A percentile compares a stretch with the other conserved stretches of the same genome.
These are phyloP conservation scores for Ahaetulla prasina DNA, from an alignment of 2,113 vertebrate species.

Conservation along the genomic window DNA sequence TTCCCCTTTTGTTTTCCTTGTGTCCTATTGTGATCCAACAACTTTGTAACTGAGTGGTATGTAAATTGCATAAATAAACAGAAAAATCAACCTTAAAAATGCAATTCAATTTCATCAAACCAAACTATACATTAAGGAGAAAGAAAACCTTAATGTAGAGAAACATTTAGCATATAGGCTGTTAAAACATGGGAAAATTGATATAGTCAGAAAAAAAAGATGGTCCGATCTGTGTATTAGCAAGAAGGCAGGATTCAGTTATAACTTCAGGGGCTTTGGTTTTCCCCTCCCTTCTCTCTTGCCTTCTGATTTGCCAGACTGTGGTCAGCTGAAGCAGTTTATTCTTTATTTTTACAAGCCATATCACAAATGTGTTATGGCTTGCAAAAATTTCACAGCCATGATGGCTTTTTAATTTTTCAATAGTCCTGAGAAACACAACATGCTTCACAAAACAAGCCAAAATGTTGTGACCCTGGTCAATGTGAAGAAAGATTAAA, in stretches of 20 bases:
- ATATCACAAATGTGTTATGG: background rate
- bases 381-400: background rate
- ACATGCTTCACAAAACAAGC: background rate
- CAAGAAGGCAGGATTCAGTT: background rate
- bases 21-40: background rate
- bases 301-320: background rate
- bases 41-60: background rate
- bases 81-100: background rate
- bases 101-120: background rate
- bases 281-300: background rate
- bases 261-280: background rate
- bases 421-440: background rate
- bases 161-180: background rate
- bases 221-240: background rate
- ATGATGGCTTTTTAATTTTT: background rate
- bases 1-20: background rate
- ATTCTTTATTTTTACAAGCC: background rate
- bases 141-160: background rate
- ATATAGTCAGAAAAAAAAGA: background rate
- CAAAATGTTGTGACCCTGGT: background rate
- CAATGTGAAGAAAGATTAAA: background rate
- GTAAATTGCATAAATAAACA: background rate
- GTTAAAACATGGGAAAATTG: background rate
- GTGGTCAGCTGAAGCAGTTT: background rate
- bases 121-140: background rate